Percentiles rank a stretch among this genome's conserved stretches.
phyloP scores from a whole-genome alignment of 2,797 vertebrate species.

The Simalia tracyae region DNA sequence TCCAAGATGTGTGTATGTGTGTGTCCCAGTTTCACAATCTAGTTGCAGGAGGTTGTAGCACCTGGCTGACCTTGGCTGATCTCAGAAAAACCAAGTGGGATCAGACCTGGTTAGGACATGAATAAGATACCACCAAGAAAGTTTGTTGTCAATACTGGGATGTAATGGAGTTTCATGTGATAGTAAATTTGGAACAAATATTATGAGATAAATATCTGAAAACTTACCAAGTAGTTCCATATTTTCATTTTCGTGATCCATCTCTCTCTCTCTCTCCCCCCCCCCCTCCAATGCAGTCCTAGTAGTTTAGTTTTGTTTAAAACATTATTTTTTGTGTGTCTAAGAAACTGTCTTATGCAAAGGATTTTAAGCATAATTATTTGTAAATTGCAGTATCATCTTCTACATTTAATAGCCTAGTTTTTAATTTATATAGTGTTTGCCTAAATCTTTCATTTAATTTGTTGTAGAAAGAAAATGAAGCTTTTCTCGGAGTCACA shows the following conservation, averaged over 20 bases:
- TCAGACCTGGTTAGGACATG: neutral
- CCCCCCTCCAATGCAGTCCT: no score
- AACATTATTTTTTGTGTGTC: neutral
- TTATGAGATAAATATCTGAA: neutral
- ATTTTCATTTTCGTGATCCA: neutral
- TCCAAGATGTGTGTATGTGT: neutral
- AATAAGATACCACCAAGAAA: neutral
- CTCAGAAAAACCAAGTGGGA: neutral
- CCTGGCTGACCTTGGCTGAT: neutral
- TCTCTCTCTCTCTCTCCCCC: neutral
- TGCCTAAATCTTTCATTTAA: neutral
- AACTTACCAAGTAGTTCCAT: neutral
- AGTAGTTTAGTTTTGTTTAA: neutral
- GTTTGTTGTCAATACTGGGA: neutral
- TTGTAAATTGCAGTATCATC: neutral
- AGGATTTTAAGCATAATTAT: neutral
- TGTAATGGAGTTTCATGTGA: neutral
- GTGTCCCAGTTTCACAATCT: neutral
- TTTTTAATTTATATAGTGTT: neutral
- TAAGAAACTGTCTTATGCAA: neutral
- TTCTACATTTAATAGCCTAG: rapidly evolving
- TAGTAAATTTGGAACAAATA: neutral
- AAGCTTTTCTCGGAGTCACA: conserved; percentile 94
- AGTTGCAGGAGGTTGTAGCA: neutral
- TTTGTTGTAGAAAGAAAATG: conserved; percentile 76